Conservation (phyloP, 2,113 vertebrate genomes). For the Geococcyx californianus region DNA sequence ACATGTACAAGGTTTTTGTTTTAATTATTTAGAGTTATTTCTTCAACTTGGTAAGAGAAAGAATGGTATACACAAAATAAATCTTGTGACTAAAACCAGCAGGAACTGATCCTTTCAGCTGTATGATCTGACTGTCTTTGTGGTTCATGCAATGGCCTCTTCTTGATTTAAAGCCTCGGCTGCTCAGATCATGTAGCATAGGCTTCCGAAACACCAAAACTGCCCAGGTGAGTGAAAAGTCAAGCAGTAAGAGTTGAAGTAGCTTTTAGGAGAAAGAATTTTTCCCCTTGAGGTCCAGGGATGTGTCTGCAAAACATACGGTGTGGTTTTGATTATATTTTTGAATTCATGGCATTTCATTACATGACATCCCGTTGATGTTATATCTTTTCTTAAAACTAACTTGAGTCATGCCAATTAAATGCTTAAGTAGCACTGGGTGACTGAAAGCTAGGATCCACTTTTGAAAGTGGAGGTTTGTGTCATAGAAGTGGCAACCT, state of each 20-base stretch:
- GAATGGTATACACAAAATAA: neutral
- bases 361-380: neutral
- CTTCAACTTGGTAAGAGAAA: neutral
- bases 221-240: neutral
- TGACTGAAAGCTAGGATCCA: neutral
- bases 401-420: neutral
- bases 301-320: neutral
- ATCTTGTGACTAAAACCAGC: neutral
- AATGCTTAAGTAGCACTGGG: neutral
- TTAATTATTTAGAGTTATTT: neutral
- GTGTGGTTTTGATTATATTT: neutral
- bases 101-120: neutral
- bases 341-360: neutral
- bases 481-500: neutral
- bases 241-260: neutral
- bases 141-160: neutral
- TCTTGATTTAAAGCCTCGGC: neutral
- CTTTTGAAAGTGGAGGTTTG: neutral
- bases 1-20: neutral
- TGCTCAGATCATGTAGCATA: rapidly evolving
- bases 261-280: neutral
- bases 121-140: neutral
- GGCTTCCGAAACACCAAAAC: neutral
- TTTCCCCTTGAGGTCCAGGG: neutral
- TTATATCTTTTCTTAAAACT: neutral